Evolutionary conservation across 2,888 invertebrate species (phyloP), one percentile per base, ranked within the genome.

Genomic region (Cheilosia soror): DNA sequence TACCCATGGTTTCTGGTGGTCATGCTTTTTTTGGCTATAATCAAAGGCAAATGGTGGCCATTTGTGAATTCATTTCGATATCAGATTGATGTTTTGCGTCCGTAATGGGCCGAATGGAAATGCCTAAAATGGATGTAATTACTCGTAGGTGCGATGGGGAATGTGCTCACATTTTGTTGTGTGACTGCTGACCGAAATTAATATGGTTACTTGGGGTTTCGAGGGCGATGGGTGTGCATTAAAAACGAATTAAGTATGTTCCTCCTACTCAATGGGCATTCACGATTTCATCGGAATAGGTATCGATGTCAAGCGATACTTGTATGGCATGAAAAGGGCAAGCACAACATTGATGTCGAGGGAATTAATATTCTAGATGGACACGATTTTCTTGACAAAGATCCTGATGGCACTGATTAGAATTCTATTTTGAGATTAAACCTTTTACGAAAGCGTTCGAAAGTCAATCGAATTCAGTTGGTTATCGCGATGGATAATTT

Each of bases 231-330:
- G 71, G 47, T 72, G 47, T 55, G 71, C 47, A 82, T 77, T 82
- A 82, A 82, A 82, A 77, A 49, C 31, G 47, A 66, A 77, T 82
- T 82, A 82, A 44, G 55, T 40, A 66, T 66, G 20, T 20, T 1
- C 20, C 20, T 1, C 20, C 20, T 20, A 72, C 65, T 44, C 55
- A 47, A 66, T 58, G 13, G 58, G 40, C 49, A 29, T 60, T 37
- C 60, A 78, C n/a, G 62, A 15, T 55, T 76, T 51, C 31, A 37
- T 37, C 27, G 37, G 5, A 3, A 58, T 33, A 27, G 2, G 27
- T 11, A 37, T 79, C 42, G 55, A 78, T 63, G 11, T 6, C 2
- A 6, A 33, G n/a, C 47, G 57, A 55, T 49, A 15, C 25, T 9
- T 42, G 11, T 13, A 9, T 13, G 11, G 37, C 40, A 60, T 44